Base-by-base conservation (phyloP, 2,888 invertebrate species). In the Drosophila prolongata region DNA sequence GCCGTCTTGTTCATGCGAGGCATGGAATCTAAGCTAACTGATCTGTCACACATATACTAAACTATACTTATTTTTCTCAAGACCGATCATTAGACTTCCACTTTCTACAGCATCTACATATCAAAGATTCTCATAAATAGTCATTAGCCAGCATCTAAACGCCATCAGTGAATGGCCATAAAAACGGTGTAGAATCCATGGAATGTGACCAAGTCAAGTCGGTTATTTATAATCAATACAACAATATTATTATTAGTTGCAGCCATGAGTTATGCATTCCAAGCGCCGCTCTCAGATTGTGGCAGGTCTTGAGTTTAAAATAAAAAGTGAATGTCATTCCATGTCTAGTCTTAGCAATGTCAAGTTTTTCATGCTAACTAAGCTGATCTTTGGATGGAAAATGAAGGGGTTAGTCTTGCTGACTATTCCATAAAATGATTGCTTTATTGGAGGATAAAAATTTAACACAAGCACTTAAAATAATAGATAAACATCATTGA, bases 291-390 rank as follows among this genome's bases (percentile, higher is more conserved):
- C 61, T 57, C 60, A 71, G 60, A 71, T 70, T 69, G 58, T 9
- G 49, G 64, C 56, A 52, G 52, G 62, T 68, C 61, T 75, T 59
- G 44, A 27, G 35, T n/a, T 37, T 9, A 42, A 10, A 35, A 75
- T 62, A 72, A 85, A 85, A 86, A 86, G 82, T 82, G 86, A 82
- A 82, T 86, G 82, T 62, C 84, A 71, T 14, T 60, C 35, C 67
- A 50, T 54, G 70, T 77, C 77, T 79, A 80, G 78, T 71, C 76
- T 50, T 57, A 69, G 75, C 86, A 86, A 86, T 86, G 81, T 86
- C 81, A 82, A 86, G 86, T 86, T 86, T 86, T 76, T 77, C 66
- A 40, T 50, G 50, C 57, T 53, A 67, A 70, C 68, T 44, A 27
- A 66, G 43, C 30, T 62, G 50, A 43, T 37, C 40, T 34, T 44